Evolutionary conservation across 2,113 vertebrate species (phyloP), one percentile per base, ranked within the genome.

Genomic region (Naja naja): DNA sequence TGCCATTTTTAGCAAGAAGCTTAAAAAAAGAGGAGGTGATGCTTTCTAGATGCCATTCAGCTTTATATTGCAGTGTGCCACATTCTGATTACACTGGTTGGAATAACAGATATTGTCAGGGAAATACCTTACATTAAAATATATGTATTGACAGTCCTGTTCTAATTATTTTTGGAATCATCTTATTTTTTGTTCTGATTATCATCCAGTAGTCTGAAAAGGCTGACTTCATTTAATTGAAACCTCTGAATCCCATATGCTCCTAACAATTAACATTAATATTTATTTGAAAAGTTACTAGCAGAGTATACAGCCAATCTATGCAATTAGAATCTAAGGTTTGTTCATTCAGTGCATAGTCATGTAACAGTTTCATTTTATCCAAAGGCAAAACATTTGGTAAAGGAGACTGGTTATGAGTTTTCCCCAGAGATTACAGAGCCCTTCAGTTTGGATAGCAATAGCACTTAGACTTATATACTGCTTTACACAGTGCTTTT

Each of bases 201-300:
- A 94, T 87, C 55, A 95, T 85, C 95, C 92, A 8, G 20, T n/a
- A 90, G 88, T 56, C 94, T 88, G 86, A 91, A 93, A 89, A 92
- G 39, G 93, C 16, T 88, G 93, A 74, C 95, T 90, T 91, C 93
- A 96, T 95, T 96, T 96, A 96, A 94, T 96, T 94, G 55, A 92
- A 95, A 90, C 93, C 92, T 96, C 94, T 94, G 81, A 53, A 90
- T 94, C 89, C 88, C 87, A 54, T 55, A 58, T 52, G 60, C 54
- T 39, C 89, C 93, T 91, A 91, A 87, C 43, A 89, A 92, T 95
- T 92, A 5, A 43, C 91, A 96, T 96, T 91, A 95, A 89, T 95
- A 91, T 95, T 54, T 56, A 94, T 56, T 92, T 96, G 95, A 96
- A 96, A 95, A 91, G 94, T 54, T 49, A 88, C 34, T 53, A 93